Base-by-base conservation (phyloP, 2,113 vertebrate genomes). In the Arenaria interpres region DNA sequence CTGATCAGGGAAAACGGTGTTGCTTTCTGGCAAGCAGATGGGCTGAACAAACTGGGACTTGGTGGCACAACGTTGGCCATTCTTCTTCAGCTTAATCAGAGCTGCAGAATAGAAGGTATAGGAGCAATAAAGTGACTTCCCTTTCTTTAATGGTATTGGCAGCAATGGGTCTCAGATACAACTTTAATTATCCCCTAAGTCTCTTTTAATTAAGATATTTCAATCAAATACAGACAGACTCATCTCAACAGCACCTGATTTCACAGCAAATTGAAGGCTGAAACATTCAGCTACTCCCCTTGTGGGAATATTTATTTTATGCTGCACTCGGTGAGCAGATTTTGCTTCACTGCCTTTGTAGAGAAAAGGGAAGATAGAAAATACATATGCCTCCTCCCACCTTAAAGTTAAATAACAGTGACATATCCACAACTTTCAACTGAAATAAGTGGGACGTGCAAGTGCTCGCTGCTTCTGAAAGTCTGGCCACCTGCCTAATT, bases 1-100 rank as follows among this genome's bases (percentile, higher is more conserved):
- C 10, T 97, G 50, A 2, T 98, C 95, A 0, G 98, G 97, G 88
- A 99, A 99, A 62, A 88, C 27, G 6, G 94, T 97, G 93, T 79
- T 39, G 6, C 97, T 97, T 39, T 98, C 98, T 0, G 99, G 99
- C 83, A 99, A 98, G 93, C 99, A 99, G 97, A 99, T 98, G 74
- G 99, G 98, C 77, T 98, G 98, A 57, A 99, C 98, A 63, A 99
- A 99, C 51, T 98, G 98, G 23, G 98, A 99, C 90, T 98, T 99
- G 87, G 92, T 95, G 0, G 98, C 99, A 48, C 99, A 99, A 13
- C 95, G 97, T 2, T 98, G 98, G 3, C 99, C 97, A 5, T 97
- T 97, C 97, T 98, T 99, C 97, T 99, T 99, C 96, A 99, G 97
- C 64, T 98, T 99, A 76, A 99, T 96, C 96, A 99, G 98, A 88